These are phyloP conservation scores for Delphinapterus leucas DNA, from an alignment of 2,113 vertebrate genomes.

Conservation along the genomic window DNA sequence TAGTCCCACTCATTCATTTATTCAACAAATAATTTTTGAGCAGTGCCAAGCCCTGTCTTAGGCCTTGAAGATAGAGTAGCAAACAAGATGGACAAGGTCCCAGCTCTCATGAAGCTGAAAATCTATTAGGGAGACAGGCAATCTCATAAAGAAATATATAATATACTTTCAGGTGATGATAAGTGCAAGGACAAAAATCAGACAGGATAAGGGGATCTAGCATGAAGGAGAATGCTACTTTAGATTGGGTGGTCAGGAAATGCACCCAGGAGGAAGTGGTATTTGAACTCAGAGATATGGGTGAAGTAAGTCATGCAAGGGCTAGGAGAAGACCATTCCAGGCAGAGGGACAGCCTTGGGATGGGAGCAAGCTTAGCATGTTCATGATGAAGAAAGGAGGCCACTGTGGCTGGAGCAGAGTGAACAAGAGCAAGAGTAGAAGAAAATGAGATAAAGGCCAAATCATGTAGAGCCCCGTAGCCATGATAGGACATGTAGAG, in stretches of 20 bases:
- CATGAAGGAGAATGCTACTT: not conserved
- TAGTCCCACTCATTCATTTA: not conserved
- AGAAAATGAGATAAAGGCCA: not conserved
- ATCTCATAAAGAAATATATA: not conserved
- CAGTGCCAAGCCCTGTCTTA: not conserved
- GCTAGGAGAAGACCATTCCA: not conserved
- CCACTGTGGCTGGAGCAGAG: not conserved
- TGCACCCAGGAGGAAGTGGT: not conserved
- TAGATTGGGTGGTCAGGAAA: not conserved
- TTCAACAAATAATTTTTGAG: not conserved
- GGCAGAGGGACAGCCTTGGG: not conserved
- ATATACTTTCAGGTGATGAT: not conserved
- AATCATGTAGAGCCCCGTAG: not conserved
- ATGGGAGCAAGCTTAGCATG: not conserved
- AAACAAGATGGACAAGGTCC: not conserved
- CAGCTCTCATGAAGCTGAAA: not conserved
- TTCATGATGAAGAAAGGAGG: not conserved
- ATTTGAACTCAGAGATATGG: not conserved
- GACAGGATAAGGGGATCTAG: not conserved
- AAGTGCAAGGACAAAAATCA: not conserved
- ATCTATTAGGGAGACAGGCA: not conserved
- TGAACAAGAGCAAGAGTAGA: not conserved
- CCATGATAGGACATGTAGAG: not conserved
- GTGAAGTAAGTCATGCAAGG: not conserved
- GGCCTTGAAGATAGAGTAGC: not conserved